Percentiles rank a stretch among this genome's conserved stretches.
Conservation (phyloP, 2,888 invertebrate species). For the Nephrotoma flavescens region DNA sequence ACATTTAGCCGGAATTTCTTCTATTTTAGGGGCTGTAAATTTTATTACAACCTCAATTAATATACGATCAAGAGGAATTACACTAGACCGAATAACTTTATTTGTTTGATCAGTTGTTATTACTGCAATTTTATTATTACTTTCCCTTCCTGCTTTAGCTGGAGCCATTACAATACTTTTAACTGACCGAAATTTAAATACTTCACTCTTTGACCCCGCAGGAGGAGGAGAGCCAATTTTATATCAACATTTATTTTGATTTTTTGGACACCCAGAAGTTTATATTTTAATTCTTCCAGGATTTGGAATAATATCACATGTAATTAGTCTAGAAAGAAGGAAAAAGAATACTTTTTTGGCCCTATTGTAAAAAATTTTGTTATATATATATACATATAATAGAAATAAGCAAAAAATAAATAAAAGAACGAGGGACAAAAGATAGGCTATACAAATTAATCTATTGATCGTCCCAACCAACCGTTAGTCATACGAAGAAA, state of each 20-base stretch:
- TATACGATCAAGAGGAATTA: conserved; percentile 31
- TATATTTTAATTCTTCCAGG: not conserved
- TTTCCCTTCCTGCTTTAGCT: conserved; percentile 61
- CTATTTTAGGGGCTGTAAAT: conserved; percentile 23
- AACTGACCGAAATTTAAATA: conserved; percentile 53
- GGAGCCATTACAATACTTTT: conserved; percentile 67
- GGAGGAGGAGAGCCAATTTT: conserved; percentile 22
- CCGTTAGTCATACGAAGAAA: too few species aligned
- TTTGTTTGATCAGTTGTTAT: conserved; percentile 50
- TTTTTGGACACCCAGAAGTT: conserved; percentile 73
- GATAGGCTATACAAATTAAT: too few species aligned
- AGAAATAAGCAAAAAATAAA: too few species aligned
- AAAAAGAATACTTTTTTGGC: conserved; percentile 64
- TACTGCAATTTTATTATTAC: conserved; percentile 45
- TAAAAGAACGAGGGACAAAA: too few species aligned
- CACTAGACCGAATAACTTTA: conserved; percentile 44
- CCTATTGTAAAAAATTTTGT: too few species aligned
- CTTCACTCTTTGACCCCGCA: too few species aligned
- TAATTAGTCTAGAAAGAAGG: conserved; percentile 44
- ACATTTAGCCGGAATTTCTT: conserved; percentile 52
- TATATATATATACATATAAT: too few species aligned
- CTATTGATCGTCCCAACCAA: too few species aligned
- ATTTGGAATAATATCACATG: not conserved
- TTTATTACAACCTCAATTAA: too few species aligned
- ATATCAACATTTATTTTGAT: conserved; percentile 76